Evolutionary conservation across 2,797 vertebrate species (phyloP).

Genomic region (Chelon labrosus): DNA sequence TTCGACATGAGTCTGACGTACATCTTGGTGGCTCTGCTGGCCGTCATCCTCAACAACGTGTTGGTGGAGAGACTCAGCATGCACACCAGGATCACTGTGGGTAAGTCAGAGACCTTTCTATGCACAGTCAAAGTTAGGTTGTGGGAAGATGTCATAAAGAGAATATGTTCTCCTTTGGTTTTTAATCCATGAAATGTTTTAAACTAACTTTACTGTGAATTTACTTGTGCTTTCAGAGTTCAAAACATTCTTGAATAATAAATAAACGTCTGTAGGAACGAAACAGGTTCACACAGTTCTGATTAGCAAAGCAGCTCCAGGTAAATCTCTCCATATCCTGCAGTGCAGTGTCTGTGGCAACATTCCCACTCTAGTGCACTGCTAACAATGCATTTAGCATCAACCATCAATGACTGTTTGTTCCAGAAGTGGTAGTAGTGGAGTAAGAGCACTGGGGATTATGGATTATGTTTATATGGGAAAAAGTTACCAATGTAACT

Average conservation of each 20-base stretch:
- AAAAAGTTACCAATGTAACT: no score
- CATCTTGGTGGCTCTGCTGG: constrained; percentile 93
- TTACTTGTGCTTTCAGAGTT: constrained; percentile 10
- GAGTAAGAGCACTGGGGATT: no score
- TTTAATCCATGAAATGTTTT: constrained; percentile 21
- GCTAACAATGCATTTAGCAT: no score
- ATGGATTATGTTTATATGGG: no score
- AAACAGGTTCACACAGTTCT: no score
- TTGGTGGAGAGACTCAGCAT: constrained; percentile 94
- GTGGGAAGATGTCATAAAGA: neutral
- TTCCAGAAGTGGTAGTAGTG: no score
- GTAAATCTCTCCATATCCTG: no score
- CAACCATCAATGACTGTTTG: no score
- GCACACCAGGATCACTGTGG: constrained; percentile 94
- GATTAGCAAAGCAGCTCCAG: no score
- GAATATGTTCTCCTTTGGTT: constrained; percentile 8
- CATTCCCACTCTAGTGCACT: no score
- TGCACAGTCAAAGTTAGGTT: neutral
- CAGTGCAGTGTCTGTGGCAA: no score
- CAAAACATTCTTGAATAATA: constrained; percentile 10
- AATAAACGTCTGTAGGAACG: no score
- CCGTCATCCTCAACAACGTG: constrained; percentile 94
- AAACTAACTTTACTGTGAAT: constrained; percentile 24
- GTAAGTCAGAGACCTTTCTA: constrained; percentile 75
- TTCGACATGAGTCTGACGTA: constrained; percentile 99